Evolutionary conservation across 2,888 invertebrate genomes (phyloP).

Genomic region (Scotopteryx bipunctaria): DNA sequence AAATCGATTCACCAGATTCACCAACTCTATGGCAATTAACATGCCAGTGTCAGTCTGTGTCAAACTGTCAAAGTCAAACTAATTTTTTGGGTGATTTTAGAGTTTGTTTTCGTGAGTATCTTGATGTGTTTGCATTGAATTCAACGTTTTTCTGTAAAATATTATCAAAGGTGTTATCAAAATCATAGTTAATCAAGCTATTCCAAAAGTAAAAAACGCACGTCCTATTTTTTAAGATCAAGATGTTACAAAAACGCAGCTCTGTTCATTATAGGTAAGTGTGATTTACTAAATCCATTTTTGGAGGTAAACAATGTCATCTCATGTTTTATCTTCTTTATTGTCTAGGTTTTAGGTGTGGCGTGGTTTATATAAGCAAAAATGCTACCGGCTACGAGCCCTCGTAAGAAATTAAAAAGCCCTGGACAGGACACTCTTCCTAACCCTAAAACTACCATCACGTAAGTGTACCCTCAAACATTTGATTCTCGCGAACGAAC

Average conservation of each 20-base stretch:
- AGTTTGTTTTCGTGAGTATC: no score
- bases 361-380: conserved; percentile 11
- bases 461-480: conserved; percentile 56
- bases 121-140: no score
- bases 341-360: conserved; percentile 5
- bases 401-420: conserved; percentile 61
- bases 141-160: no score
- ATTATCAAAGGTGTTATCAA: no score
- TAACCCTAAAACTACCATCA: conserved; percentile 69
- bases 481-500: neutral
- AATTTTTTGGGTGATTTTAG: no score
- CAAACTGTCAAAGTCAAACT: no score
- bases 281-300: neutral
- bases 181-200: neutral
- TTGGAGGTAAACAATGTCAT: conserved; percentile 37
- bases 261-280: conserved; percentile 6
- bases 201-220: neutral
- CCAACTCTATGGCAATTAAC: no score
- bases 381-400: conserved; percentile 56
- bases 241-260: neutral
- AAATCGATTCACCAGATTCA: no score
- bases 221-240: neutral
- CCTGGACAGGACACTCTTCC: conserved; percentile 50
- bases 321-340: conserved; percentile 19
- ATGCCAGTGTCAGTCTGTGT: no score